Percentiles rank a stretch among this genome's conserved stretches.
These are phyloP conservation scores for Gallinago solitaria DNA, from an alignment of 2,797 vertebrate genomes.

Conservation along the genomic window DNA sequence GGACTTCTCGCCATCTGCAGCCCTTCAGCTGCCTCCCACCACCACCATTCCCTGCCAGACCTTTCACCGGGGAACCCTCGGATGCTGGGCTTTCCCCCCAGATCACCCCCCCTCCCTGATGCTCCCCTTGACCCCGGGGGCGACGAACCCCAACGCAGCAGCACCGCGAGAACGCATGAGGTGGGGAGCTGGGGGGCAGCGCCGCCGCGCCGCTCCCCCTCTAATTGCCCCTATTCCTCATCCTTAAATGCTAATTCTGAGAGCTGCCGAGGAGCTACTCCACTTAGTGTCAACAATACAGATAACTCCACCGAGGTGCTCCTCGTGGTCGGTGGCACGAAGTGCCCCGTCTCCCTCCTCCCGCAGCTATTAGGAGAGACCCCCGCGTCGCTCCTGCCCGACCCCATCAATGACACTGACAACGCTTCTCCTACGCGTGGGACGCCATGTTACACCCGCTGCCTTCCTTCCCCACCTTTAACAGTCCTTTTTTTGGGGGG, in stretches of 20 bases:
- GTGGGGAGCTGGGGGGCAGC: not conserved
- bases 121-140: not conserved
- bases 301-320: not conserved
- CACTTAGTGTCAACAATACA: conserved; percentile 65
- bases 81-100: not conserved
- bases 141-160: not conserved
- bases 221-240: conserved; percentile 61
- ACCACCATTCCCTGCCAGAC: accelerated
- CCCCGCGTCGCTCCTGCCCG: not conserved
- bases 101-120: accelerated
- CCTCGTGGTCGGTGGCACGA: not conserved
- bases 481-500: accelerated
- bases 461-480: too few relatives aligned
- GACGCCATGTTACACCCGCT: accelerated
- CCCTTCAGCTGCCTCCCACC: not conserved
- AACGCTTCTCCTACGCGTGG: accelerated
- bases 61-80: accelerated
- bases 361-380: conserved; percentile 6
- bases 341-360: not conserved
- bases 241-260: conserved; percentile 63
- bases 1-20: not conserved
- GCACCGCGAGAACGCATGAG: not conserved
- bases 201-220: accelerated
- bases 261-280: conserved; percentile 60
- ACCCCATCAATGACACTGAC: conserved; percentile 14